Evolutionary conservation across 2,113 vertebrate genomes (phyloP).

Genomic region (Synodontis membranacea): DNA sequence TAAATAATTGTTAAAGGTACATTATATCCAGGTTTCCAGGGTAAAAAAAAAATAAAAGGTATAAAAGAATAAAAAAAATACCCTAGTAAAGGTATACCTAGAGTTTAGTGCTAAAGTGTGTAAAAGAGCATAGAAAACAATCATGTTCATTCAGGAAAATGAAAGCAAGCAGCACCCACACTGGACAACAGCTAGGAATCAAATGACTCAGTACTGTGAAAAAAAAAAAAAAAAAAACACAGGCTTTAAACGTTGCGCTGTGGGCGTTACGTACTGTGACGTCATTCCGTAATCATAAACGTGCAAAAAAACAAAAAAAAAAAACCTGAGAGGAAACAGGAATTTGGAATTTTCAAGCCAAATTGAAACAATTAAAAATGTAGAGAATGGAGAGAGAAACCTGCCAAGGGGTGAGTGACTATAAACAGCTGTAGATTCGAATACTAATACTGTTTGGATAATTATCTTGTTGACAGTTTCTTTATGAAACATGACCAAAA

Average conservation of each 20-base stretch:
- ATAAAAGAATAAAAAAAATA: neutral
- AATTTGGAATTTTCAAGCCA: no score
- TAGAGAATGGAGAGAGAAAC: neutral
- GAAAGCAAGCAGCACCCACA: neutral
- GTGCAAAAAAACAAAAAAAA: neutral
- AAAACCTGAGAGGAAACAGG: no score
- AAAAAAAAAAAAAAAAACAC: neutral
- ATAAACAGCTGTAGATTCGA: neutral
- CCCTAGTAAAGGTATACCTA: neutral
- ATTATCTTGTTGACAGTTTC: neutral
- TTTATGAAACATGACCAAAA: neutral
- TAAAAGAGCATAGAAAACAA: neutral
- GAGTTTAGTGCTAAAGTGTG: neutral
- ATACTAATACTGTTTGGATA: neutral
- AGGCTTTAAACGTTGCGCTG: no score
- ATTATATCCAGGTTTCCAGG: neutral
- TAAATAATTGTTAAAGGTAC: neutral
- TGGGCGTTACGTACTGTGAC: neutral
- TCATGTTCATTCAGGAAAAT: neutral
- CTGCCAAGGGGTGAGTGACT: neutral
- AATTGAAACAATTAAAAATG: no score
- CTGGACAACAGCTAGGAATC: neutral
- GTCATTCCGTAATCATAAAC: neutral
- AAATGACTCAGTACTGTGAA: neutral
- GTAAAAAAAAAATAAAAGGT: neutral